Evolutionary conservation across 2,113 vertebrate species (phyloP).

Genomic region (Callospermophilus lateralis): DNA sequence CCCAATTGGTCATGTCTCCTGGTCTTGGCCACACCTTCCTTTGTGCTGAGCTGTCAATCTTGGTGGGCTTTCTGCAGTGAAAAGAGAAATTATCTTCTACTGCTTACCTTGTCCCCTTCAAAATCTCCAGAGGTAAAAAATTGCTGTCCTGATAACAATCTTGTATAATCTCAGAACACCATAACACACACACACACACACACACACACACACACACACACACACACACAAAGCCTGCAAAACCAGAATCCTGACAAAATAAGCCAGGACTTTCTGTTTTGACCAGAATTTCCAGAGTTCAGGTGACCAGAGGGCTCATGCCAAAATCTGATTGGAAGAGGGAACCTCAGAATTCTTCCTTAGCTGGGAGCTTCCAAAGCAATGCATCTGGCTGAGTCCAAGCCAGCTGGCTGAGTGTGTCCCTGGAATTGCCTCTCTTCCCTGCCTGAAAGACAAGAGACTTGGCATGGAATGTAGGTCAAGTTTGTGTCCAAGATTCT

Average conservation of each 20-base stretch:
- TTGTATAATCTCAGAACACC: background rate
- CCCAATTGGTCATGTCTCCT: background rate
- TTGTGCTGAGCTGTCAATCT: background rate
- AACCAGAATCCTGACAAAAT: background rate
- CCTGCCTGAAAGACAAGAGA: conserved; percentile 63
- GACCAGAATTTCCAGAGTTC: conserved; percentile 33
- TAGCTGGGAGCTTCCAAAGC: background rate
- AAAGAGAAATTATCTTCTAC: background rate
- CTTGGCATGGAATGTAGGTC: conserved; percentile 76
- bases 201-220: too few species aligned
- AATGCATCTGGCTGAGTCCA: background rate
- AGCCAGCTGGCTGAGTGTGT: conserved; percentile 42
- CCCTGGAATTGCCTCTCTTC: background rate
- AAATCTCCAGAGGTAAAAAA: background rate
- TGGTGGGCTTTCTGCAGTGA: background rate
- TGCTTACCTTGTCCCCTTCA: background rate
- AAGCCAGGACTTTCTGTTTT: conserved; percentile 5
- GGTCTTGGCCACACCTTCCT: background rate
- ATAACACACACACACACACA: background rate
- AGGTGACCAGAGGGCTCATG: background rate
- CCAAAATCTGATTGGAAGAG: background rate
- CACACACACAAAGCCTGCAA: background rate
- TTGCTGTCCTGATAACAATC: background rate
- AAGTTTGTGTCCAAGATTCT: conserved; percentile 69
- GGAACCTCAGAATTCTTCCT: background rate